Evolutionary conservation across 2,797 vertebrate species (phyloP).

Genomic region (Centroberyx gerrardi): DNA sequence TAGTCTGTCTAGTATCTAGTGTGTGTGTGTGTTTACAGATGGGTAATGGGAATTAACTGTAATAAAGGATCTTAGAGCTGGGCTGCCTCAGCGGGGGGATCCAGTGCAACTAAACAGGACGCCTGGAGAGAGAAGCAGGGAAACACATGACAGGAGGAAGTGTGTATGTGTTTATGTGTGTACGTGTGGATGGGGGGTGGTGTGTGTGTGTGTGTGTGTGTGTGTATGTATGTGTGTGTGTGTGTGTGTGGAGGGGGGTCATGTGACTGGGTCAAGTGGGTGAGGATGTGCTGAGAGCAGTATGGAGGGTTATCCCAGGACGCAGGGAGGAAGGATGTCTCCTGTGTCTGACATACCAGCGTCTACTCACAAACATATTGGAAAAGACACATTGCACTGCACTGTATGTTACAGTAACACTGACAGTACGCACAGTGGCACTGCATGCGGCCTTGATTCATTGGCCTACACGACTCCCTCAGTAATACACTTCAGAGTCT

Average conservation of each 20-base stretch:
- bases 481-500: not conserved
- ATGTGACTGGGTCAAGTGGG: conserved; percentile 3
- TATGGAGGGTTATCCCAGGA: conserved; percentile 54
- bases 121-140: not conserved
- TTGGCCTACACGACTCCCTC: not conserved
- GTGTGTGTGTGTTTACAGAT: conserved; percentile 42
- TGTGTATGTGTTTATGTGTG: conserved; percentile 10
- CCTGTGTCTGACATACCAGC: conserved; percentile 42
- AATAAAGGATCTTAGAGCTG: conserved; percentile 12
- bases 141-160: not conserved
- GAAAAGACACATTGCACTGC: conserved; percentile 34
- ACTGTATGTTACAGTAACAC: conserved; percentile 7
- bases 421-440: not conserved
- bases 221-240: conserved; percentile 22
- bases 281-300: conserved; percentile 26
- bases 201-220: conserved; percentile 7
- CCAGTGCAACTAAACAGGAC: not conserved
- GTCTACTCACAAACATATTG: conserved; percentile 33
- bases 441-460: not conserved
- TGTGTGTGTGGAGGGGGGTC: conserved; percentile 26
- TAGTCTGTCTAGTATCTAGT: conserved; percentile 15
- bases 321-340: conserved; percentile 25
- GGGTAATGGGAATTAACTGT: conserved; percentile 27
- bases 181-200: conserved; percentile 20
- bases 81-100: conserved; percentile 17